These are phyloP conservation scores for Cydia strobilella DNA, from an alignment of 1,140 invertebrate genomes.

Conservation along the genomic window DNA sequence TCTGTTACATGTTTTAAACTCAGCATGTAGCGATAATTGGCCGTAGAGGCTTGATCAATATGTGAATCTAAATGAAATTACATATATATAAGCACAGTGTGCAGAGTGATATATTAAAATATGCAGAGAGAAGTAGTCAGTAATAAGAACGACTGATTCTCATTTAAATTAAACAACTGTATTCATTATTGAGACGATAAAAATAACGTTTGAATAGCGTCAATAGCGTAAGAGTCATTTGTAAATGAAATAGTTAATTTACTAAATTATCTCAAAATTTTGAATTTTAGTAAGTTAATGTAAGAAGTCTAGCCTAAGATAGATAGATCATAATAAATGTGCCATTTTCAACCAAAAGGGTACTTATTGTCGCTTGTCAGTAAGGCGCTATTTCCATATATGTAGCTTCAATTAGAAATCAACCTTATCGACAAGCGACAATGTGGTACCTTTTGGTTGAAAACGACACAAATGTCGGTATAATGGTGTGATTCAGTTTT, in stretches of 20 bases:
- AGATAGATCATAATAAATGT: slow-evolving; percentile 23
- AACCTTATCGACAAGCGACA: no score
- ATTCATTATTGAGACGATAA: background rate
- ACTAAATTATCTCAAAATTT: background rate
- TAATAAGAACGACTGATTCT: slow-evolving; percentile 22
- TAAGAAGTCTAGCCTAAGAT: slow-evolving; percentile 5
- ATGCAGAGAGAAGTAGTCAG: slow-evolving; percentile 13
- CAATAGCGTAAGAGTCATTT: background rate
- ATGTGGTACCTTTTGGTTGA: no score
- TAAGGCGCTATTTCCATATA: no score
- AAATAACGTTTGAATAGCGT: background rate
- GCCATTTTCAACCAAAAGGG: no score
- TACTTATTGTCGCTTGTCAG: no score
- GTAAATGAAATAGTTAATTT: background rate
- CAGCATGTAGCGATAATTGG: no score
- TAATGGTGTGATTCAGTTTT: background rate
- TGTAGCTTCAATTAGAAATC: no score
- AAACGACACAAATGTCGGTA: no score
- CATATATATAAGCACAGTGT: slow-evolving; percentile 2
- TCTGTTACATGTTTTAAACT: no score
- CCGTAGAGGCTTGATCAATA: no score
- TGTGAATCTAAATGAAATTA: slow-evolving; percentile 8
- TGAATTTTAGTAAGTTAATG: background rate
- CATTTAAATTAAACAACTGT: background rate
- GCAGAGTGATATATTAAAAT: slow-evolving; percentile 14